Percentiles rank a stretch among this genome's conserved stretches.
Evolutionary conservation across 2,888 invertebrate genomes (phyloP).

Genomic region (Drosophila buzzatii): DNA sequence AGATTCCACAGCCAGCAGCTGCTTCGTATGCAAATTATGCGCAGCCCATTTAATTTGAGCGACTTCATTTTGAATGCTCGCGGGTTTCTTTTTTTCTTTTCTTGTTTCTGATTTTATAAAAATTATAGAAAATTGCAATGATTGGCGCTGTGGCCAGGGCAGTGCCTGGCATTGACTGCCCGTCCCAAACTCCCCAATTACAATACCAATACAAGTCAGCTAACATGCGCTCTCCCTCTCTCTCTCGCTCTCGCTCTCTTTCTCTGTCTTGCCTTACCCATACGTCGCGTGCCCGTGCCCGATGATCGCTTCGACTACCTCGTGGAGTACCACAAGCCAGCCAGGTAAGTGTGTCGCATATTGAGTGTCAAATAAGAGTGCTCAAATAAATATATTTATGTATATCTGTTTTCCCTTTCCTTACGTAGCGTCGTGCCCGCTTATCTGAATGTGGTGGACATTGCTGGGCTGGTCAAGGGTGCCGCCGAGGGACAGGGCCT

Average conservation of each 20-base stretch:
- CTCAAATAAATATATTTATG: background rate
- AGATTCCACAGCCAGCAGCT: slow-evolving; percentile 31
- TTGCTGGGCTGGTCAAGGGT: slow-evolving; percentile 98
- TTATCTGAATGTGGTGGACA: slow-evolving; percentile 98
- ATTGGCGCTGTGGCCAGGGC: slow-evolving; percentile 57
- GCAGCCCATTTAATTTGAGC: slow-evolving; percentile 71
- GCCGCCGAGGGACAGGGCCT: slow-evolving; percentile 96
- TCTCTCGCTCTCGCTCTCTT: slow-evolving; percentile 7
- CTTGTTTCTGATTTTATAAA: slow-evolving; percentile 69
- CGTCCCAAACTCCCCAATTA: slow-evolving; percentile 22
- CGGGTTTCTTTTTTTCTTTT: slow-evolving; percentile 3
- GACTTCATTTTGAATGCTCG: slow-evolving; percentile 77
- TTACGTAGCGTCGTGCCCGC: slow-evolving; percentile 96
- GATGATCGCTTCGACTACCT: slow-evolving; percentile 97
- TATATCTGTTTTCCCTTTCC: background rate
- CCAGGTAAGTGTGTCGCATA: slow-evolving; percentile 88
- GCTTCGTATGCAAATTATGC: slow-evolving; percentile 81
- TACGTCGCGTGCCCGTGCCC: slow-evolving; percentile 98
- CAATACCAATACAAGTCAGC: slow-evolving; percentile 24
- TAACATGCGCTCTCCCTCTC: slow-evolving; percentile 51
- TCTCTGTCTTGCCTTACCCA: slow-evolving; percentile 71
- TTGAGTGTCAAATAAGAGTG: slow-evolving; percentile 31
- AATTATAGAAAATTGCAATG: slow-evolving; percentile 84
- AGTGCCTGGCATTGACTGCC: slow-evolving; percentile 7
- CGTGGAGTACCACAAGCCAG: slow-evolving; percentile 96